A percentile compares a stretch with the other conserved stretches of the same genome.
Conservation (phyloP, 2,888 invertebrate genomes). For the Buathra laborator region DNA sequence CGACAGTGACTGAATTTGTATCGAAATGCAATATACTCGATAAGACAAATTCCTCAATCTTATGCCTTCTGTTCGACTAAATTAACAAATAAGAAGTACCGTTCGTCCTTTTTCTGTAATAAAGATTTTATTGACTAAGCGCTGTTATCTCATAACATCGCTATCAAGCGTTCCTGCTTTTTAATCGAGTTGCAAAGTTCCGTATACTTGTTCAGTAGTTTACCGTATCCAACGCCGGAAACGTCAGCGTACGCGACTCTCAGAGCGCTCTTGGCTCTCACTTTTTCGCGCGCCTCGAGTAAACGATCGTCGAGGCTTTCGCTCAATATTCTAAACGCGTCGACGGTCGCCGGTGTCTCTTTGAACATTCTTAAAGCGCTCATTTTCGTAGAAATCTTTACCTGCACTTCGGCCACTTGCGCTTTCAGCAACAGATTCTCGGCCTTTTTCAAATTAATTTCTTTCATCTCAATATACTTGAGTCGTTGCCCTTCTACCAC, state of each 20-base stretch:
- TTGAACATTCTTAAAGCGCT: slow-evolving; percentile 84
- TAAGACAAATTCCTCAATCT: background rate
- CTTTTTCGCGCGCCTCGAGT: slow-evolving; percentile 79
- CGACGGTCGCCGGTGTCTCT: slow-evolving; percentile 83
- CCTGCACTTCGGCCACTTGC: slow-evolving; percentile 81
- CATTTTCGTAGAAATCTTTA: slow-evolving; percentile 81
- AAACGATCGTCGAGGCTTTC: slow-evolving; percentile 83
- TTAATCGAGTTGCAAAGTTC: slow-evolving; percentile 83
- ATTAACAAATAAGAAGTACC: background rate
- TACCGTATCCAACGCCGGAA: slow-evolving; percentile 84
- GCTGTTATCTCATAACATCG: slow-evolving; percentile 63
- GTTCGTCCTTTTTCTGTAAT: slow-evolving; percentile 11
- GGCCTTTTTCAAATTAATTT: slow-evolving; percentile 80
- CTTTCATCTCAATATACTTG: slow-evolving; percentile 79
- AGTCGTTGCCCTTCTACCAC: slow-evolving; percentile 82
- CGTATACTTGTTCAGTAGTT: slow-evolving; percentile 83
- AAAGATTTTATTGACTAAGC: slow-evolving; percentile 29
- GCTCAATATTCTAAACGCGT: slow-evolving; percentile 84
- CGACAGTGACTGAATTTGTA: slow-evolving; percentile 81
- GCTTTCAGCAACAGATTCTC: slow-evolving; percentile 76
- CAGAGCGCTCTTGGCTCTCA: slow-evolving; percentile 81
- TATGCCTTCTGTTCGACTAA: background rate
- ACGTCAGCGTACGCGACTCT: slow-evolving; percentile 84
- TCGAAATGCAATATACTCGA: background rate
- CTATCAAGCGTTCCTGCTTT: slow-evolving; percentile 82